phyloP scores from a whole-genome alignment of 2,888 invertebrate species.

The Trisateles emortualis region DNA sequence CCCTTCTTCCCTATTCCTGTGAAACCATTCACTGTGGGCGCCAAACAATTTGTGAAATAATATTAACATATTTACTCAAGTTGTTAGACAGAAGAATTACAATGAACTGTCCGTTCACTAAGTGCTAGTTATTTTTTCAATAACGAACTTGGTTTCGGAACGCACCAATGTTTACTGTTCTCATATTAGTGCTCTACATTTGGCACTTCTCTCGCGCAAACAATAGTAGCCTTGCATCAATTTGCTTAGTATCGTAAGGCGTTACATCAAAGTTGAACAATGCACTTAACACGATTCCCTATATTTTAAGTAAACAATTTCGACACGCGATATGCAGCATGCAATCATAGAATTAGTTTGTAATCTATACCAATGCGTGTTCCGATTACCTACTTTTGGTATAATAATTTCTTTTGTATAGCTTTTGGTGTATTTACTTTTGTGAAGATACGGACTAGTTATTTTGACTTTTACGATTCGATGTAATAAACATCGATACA shows the following conservation, averaged over 20 bases:
- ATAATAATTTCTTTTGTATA: slow-evolving; percentile 2
- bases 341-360: slow-evolving; percentile 26
- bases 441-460: not conserved
- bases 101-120: slow-evolving; percentile 28
- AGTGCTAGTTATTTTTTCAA: slow-evolving; percentile 41
- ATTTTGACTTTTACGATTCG: no score
- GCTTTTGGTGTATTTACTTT: not conserved
- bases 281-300: slow-evolving; percentile 55
- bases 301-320: slow-evolving; percentile 46
- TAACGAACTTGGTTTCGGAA: slow-evolving; percentile 31
- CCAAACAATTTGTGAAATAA: slow-evolving; percentile 28
- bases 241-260: slow-evolving; percentile 51
- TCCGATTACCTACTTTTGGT: slow-evolving; percentile 12
- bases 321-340: slow-evolving; percentile 46
- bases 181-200: slow-evolving; percentile 62
- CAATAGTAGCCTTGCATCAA: slow-evolving; percentile 69
- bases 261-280: slow-evolving; percentile 57
- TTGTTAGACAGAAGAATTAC: slow-evolving; percentile 31
- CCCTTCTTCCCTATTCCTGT: not conserved
- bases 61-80: slow-evolving; percentile 23
- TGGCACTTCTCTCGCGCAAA: slow-evolving; percentile 59
- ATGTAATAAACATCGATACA: no score
- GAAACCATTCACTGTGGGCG: slow-evolving; percentile 20
- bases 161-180: slow-evolving; percentile 60
- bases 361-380: slow-evolving; percentile 23